Conservation (phyloP, 2,113 vertebrate species). For the Ovis canadensis region DNA sequence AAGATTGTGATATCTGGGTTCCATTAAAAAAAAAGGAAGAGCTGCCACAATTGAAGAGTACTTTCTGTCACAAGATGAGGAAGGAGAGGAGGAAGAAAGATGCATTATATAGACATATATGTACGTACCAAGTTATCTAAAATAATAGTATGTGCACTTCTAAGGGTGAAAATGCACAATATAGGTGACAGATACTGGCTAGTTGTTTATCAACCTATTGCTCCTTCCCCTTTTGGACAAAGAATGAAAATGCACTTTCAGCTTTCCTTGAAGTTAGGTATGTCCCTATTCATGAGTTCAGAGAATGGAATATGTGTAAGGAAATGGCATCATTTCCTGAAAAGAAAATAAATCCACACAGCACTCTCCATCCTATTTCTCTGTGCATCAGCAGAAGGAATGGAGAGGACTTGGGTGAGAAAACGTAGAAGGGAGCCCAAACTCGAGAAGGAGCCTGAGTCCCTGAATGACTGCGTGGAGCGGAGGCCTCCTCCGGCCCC, state of each 20-base stretch:
- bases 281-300: not conserved
- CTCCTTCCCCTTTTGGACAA: not conserved
- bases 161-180: not conserved
- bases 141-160: not conserved
- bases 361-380: not conserved
- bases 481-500: not conserved
- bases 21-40: not conserved
- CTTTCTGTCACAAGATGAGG: not conserved
- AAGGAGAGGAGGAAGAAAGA: not conserved
- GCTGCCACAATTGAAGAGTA: not conserved
- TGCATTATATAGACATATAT: not conserved
- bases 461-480: not conserved
- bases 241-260: not conserved
- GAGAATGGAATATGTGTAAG: not conserved
- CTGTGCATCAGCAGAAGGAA: not conserved
- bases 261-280: not conserved
- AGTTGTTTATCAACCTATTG: not conserved
- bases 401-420: not conserved
- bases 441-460: not conserved
- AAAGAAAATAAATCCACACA: not conserved
- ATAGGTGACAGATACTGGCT: not conserved
- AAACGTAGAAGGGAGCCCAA: accelerated
- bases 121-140: not conserved
- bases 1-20: not conserved
- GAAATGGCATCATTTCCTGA: not conserved